A percentile compares a stretch with the other conserved stretches of the same genome.
Conservation (phyloP, 2,797 vertebrate species). For the Aldrovandia affinis region DNA sequence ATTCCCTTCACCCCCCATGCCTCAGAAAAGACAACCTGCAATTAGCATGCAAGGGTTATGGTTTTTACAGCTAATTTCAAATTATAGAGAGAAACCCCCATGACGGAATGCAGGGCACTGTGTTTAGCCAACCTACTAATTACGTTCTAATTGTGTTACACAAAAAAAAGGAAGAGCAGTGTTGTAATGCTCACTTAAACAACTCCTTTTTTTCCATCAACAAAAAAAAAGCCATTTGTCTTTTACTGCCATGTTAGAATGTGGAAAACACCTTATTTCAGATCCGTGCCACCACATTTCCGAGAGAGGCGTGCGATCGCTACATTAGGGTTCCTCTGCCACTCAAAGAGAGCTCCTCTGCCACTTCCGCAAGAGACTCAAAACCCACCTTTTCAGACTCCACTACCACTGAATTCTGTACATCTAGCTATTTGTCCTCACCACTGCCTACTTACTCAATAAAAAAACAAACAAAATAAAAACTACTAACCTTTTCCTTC, state of each 20-base stretch:
- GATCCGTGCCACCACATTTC: background rate
- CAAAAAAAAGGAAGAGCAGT: constrained; percentile 51
- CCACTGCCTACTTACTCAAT: too few relatives aligned
- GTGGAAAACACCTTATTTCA: constrained; percentile 49
- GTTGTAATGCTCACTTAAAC: constrained; percentile 54
- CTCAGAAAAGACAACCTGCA: constrained; percentile 33
- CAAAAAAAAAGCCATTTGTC: constrained; percentile 48
- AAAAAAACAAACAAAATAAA: too few relatives aligned
- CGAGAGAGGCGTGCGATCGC: background rate
- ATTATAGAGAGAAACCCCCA: constrained; percentile 52
- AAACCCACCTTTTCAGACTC: too few relatives aligned
- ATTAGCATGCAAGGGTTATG: constrained; percentile 46
- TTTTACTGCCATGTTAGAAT: constrained; percentile 42
- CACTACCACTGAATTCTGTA: too few relatives aligned
- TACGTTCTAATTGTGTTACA: constrained; percentile 58
- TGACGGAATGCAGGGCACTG: constrained; percentile 48
- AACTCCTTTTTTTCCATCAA: constrained; percentile 47
- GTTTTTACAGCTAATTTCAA: constrained; percentile 57
- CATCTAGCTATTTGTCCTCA: too few relatives aligned
- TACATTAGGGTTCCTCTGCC: background rate
- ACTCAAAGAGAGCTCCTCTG: background rate
- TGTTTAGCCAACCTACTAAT: constrained; percentile 54
- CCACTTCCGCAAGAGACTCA: too few relatives aligned
- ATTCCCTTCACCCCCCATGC: constrained; percentile 18
- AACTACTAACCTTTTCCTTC: too few relatives aligned